phyloP scores from a whole-genome alignment of 2,888 invertebrate genomes.

The Dynastes tityus region DNA sequence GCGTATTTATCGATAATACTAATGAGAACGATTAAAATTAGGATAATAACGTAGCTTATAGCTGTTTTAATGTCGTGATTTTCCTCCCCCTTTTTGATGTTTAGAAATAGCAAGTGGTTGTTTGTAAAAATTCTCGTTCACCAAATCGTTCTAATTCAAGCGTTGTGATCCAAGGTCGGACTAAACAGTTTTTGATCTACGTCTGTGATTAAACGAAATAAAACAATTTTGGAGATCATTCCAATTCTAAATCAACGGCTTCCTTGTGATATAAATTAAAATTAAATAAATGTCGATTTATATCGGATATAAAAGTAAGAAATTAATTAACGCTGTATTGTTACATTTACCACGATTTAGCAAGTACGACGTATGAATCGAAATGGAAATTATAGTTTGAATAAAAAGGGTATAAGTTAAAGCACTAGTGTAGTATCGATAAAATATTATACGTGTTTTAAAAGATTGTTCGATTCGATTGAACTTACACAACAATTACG shows the following conservation, averaged over 20 bases:
- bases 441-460: neutral
- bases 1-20: slow-evolving; percentile 30
- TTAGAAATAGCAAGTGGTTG: too few species aligned
- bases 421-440: slow-evolving; percentile 42
- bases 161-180: too few species aligned
- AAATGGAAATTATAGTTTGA: neutral
- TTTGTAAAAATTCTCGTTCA: too few species aligned
- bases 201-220: neutral
- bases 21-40: slow-evolving; percentile 7
- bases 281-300: too few species aligned
- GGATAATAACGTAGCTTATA: too few species aligned
- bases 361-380: neutral
- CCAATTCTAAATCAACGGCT: too few species aligned
- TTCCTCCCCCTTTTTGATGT: too few species aligned
- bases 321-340: neutral
- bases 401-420: slow-evolving; percentile 28
- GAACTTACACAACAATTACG: too few species aligned
- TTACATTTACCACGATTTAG: neutral
- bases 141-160: too few species aligned
- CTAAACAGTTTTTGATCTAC: neutral
- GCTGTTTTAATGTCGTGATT: neutral
- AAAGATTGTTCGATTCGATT: neutral
- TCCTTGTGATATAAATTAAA: too few species aligned
- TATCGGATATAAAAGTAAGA: neutral
- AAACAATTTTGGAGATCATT: neutral